Conservation (phyloP, 2,888 invertebrate species). For the Sicus ferrugineus region DNA sequence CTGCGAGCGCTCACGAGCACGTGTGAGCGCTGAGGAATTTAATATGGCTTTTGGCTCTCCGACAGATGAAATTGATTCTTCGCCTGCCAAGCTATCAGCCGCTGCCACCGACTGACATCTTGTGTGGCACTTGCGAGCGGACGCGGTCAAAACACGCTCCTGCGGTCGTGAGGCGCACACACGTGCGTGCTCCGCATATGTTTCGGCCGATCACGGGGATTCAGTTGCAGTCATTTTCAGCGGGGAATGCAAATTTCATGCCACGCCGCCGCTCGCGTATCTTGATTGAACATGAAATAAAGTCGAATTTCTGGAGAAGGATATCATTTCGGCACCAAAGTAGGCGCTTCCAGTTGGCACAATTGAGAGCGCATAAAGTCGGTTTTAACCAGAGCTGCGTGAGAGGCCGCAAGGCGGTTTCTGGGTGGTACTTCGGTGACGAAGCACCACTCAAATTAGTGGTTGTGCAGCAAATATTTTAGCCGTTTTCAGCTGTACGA, state of each 20-base stretch:
- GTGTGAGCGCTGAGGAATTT: not conserved
- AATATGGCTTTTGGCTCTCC: conserved; percentile 23
- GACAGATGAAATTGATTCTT: conserved; percentile 23
- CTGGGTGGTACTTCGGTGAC: not conserved
- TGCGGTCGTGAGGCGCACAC: not conserved
- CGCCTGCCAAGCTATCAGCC: conserved; percentile 17
- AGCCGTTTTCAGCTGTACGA: no score
- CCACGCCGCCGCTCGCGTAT: not conserved
- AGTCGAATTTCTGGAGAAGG: not conserved
- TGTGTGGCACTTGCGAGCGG: conserved; percentile 16
- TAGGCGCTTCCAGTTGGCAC: not conserved
- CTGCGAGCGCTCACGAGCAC: not conserved
- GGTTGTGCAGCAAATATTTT: not conserved
- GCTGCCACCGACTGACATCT: not conserved
- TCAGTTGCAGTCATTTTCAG: not conserved
- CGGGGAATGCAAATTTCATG: not conserved
- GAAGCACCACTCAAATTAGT: not conserved
- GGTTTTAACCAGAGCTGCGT: not conserved
- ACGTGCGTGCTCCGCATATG: not conserved
- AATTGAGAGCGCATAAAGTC: not conserved
- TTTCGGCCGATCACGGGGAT: not conserved
- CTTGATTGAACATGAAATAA: not conserved
- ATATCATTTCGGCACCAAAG: not conserved
- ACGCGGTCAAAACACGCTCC: not conserved
- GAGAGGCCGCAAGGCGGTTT: not conserved